Evolutionary conservation across 2,113 vertebrate genomes (phyloP).

Genomic region (Neogobius melanostomus): DNA sequence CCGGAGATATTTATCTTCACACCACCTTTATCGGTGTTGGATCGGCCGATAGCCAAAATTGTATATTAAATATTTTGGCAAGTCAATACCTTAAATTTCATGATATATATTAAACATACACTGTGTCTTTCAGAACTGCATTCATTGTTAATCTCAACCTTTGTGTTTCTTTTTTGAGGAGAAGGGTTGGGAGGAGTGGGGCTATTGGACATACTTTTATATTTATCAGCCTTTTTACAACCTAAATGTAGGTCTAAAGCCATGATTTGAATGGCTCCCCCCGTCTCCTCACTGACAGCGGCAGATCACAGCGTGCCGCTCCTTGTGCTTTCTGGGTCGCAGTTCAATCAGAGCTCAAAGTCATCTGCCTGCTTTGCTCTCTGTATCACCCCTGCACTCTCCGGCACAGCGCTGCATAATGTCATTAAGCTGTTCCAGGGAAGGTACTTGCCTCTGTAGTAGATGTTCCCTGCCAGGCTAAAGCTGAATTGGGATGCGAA

Average conservation of each 20-base stretch:
- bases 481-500: constrained; percentile 55
- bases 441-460: constrained; percentile 28
- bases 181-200: too few species aligned
- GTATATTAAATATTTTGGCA: too few species aligned
- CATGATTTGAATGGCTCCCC: constrained; percentile 9
- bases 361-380: constrained; percentile 30
- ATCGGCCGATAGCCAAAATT: too few species aligned
- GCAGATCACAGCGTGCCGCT: constrained; percentile 37
- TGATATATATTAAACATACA: too few species aligned
- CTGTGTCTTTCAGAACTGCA: too few species aligned
- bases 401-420: constrained; percentile 26
- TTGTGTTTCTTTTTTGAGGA: too few species aligned
- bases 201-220: too few species aligned
- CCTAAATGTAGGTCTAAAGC: background rate
- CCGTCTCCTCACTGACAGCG: constrained; percentile 24
- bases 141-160: too few species aligned
- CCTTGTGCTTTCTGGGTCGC: constrained; percentile 48
- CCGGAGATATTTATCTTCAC: too few species aligned
- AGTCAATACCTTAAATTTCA: too few species aligned
- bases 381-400: constrained; percentile 6
- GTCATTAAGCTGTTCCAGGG: constrained; percentile 36
- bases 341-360: constrained; percentile 47
- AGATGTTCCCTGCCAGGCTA: constrained; percentile 41
- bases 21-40: too few species aligned
- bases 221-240: too few species aligned